Base-by-base conservation (phyloP, 2,113 vertebrate species). In the Burhinus bistriatus region DNA sequence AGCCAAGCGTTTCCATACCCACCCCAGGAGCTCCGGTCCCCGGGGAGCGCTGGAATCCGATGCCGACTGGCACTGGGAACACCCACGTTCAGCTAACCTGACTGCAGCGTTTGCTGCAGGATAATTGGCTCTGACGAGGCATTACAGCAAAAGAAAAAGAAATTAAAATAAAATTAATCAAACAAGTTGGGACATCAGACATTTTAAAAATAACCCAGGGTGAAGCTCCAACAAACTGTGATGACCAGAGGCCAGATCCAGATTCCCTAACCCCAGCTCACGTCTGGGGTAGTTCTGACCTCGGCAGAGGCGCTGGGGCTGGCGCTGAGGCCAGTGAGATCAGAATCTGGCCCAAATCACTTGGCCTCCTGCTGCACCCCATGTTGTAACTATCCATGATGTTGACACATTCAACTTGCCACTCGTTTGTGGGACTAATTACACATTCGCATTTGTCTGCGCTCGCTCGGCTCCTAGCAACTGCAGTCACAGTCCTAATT, bases 401-500 rank as follows among this genome's bases (percentile, higher is more conserved):
- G 96, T 87, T 96, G 97, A 98, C 96, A 95, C 90, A 92, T 98
- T 97, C 96, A 42, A 71, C 93, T 97, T 94, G 96, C 93, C 96
- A 85, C 97, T 98, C 93, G 61, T 93, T 97, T 97, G 95, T 86
- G 83, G 96, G 96, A 96, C 96, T 97, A 95, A 96, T 98, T 98
- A 96, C 91, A 94, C 95, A 96, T 95, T 97, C 93, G 64, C 96
- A 97, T 97, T 98, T 97, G 93, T 91, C 97, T 98, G 92, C 45
- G n/a, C 94, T 96, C 90, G 27, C 95, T 97, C 45, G 15, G 97
- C 82, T 96, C 97, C 92, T 96, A 97, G 98, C 97, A 98, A 97
- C 94, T 93, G 95, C 96, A 98, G 97, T 95, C 97, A 94, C 95
- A 97, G 97, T 91, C 96, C 97, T 98, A 97, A 97, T 98, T 97